These are phyloP conservation scores for Gallinago solitaria DNA, from an alignment of 2,797 vertebrate genomes.

Conservation along the genomic window DNA sequence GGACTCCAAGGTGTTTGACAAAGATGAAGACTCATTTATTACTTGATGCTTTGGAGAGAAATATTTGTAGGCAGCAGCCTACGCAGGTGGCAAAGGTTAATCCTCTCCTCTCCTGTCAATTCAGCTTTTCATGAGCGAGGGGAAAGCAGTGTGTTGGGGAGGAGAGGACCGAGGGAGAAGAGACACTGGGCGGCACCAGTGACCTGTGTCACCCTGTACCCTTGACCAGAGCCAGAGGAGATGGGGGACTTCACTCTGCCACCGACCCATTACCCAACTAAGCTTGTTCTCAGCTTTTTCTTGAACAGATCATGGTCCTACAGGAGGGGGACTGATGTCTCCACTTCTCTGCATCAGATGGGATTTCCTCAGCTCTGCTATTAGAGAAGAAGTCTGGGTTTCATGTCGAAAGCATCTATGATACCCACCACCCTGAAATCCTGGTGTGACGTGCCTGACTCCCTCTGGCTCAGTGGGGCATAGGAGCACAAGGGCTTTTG, in stretches of 20 bases:
- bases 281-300: not conserved
- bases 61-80: conserved; percentile 35
- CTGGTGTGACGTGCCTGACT: rapidly evolving
- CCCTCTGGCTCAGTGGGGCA: not conserved
- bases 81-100: conserved; percentile 54
- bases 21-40: conserved; percentile 62
- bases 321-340: not conserved
- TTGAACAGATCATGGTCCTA: not conserved
- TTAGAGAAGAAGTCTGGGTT: not conserved
- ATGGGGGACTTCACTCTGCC: not conserved
- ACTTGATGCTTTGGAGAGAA: conserved; percentile 44
- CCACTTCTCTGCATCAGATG: not conserved
- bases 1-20: conserved; percentile 55
- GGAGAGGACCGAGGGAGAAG: not conserved
- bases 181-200: not conserved
- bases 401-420: not conserved
- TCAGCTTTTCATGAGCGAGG: not conserved
- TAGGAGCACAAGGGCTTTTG: not conserved
- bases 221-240: not conserved
- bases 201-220: rapidly evolving
- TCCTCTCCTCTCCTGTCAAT: conserved; percentile 37
- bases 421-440: not conserved
- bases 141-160: not conserved
- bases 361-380: not conserved
- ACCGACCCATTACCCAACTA: not conserved